Base-by-base conservation (phyloP, 2,113 vertebrate species). In the Gadus macrocephalus region DNA sequence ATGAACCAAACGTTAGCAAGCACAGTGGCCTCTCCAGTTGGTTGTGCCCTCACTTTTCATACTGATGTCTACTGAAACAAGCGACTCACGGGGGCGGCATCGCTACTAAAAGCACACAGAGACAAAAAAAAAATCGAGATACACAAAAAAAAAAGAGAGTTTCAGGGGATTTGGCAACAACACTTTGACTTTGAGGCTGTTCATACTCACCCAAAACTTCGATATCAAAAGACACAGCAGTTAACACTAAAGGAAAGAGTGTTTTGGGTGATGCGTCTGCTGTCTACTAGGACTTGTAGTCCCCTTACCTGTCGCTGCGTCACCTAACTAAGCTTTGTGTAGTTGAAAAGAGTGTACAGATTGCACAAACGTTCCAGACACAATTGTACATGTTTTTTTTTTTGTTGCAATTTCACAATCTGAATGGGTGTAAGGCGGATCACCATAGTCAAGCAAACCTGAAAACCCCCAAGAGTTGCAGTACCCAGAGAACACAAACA, bases 1-100 rank as follows among this genome's bases (percentile, higher is more conserved):
- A 98, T 98, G 96, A 98, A 98, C 96, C 96, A 98, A 98, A 98
- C 95, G 95, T 98, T 95, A 98, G 96, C 96, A 96, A 98, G 96
- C 96, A 96, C 95, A 97, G 95, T 95, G 94, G 95, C 94, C 93
- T 97, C 96, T 98, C 96, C 96, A 93, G 81, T 90, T 95, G 94
- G 96, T 92, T 96, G 96, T 96, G 96, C 95, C 97, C 95, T 97
- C 96, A 98, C 94, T 95, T 96, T 97, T 98, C 96, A 98, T 98
- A 83, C 95, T 96, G 96, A 95, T 92, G 96, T 96, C 97, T 97
- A 96, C 96, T 96, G 95, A 98, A 89, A 98, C 96, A 98, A 98
- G 90, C 96, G 95, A 98, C 95, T 98, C 95, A 94, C 95, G 96
- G 92, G 94, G 96, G 93, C 96, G 95, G 95, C 96, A 97, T 97